Percentiles rank a stretch among this genome's conserved stretches.
Conservation (phyloP, 1,140 invertebrate species). For the Geopemphigus sp. region DNA sequence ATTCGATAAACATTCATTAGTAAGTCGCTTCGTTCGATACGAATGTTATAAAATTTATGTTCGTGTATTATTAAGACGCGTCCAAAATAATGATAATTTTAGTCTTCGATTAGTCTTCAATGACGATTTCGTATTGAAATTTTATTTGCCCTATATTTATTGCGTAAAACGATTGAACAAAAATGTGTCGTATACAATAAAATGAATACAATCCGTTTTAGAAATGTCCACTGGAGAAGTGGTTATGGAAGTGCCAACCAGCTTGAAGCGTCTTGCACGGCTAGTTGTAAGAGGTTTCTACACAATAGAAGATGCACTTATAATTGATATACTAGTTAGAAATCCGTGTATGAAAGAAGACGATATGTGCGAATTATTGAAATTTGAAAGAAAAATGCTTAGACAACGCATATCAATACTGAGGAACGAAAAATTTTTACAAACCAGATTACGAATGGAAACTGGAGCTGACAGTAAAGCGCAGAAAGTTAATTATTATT, state of each 20-base stretch:
- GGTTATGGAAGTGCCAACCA: constrained; percentile 79
- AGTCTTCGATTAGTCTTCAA: not conserved
- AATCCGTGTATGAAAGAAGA: constrained; percentile 98
- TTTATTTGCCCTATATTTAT: not conserved
- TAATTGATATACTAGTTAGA: constrained; percentile 91
- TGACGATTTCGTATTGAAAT: not conserved
- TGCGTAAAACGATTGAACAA: not conserved
- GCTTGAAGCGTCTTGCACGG: constrained; percentile 84
- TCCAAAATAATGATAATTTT: not conserved
- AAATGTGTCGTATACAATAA: not conserved
- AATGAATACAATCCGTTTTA: not conserved
- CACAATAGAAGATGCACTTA: constrained; percentile 86
- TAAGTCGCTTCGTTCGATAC: not conserved
- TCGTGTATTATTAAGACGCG: too few relatives aligned
- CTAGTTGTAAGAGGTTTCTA: constrained; percentile 91
- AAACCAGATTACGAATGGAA: constrained; percentile 89
- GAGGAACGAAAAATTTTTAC: constrained; percentile 91
- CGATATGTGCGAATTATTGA: constrained; percentile 88
- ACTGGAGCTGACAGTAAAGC: constrained; percentile 93
- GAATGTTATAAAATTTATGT: too few relatives aligned
- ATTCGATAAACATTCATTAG: not conserved
- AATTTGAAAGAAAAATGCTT: constrained; percentile 93
- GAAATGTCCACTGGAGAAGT: constrained; percentile 42
- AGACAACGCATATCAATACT: constrained; percentile 80
- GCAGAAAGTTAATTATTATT: constrained; percentile 96